These are phyloP conservation scores for Menidia menidia DNA, from an alignment of 2,797 vertebrate genomes.

Conservation along the genomic window DNA sequence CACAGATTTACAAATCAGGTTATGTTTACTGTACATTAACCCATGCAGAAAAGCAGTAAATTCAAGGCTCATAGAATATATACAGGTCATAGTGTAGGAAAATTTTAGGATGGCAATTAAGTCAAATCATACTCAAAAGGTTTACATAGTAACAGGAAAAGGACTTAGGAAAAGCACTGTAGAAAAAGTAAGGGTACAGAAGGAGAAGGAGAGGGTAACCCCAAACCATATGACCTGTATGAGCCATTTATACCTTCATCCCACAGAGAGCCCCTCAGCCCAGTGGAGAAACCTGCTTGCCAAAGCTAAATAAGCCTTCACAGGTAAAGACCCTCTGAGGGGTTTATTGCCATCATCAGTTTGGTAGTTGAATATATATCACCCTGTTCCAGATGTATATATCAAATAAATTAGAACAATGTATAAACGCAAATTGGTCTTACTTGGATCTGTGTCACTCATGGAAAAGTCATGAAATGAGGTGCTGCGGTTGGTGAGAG, in stretches of 20 bases:
- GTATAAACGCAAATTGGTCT: conserved; percentile 67
- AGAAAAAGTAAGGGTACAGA: conserved; percentile 50
- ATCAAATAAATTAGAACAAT: neutral
- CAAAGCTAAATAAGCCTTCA: conserved; percentile 56
- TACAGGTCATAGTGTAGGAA: conserved; percentile 11
- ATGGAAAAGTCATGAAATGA: conserved; percentile 82
- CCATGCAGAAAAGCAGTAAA: conserved; percentile 49
- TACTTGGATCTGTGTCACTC: conserved; percentile 89
- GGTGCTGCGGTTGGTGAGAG: conserved; percentile 81
- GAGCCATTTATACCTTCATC: conserved; percentile 14
- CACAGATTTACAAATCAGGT: neutral
- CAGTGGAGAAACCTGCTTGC: conserved; percentile 32
- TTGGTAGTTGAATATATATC: conserved; percentile 5
- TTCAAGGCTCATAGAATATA: neutral
- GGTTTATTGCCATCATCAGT: conserved; percentile 32
- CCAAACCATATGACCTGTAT: conserved; percentile 46
- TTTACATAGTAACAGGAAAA: conserved; percentile 12
- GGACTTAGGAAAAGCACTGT: conserved; percentile 5
- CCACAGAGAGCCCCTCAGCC: conserved; percentile 29
- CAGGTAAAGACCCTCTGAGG: conserved; percentile 31
- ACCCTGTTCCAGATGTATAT: neutral
- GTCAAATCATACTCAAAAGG: conserved; percentile 7
- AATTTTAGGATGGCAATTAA: conserved; percentile 13
- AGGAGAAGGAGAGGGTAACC: conserved; percentile 63
- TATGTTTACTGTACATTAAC: neutral